Evolutionary conservation across 2,113 vertebrate genomes (phyloP), one percentile per base, ranked within the genome.

Genomic region (Oenanthe oenanthe): DNA sequence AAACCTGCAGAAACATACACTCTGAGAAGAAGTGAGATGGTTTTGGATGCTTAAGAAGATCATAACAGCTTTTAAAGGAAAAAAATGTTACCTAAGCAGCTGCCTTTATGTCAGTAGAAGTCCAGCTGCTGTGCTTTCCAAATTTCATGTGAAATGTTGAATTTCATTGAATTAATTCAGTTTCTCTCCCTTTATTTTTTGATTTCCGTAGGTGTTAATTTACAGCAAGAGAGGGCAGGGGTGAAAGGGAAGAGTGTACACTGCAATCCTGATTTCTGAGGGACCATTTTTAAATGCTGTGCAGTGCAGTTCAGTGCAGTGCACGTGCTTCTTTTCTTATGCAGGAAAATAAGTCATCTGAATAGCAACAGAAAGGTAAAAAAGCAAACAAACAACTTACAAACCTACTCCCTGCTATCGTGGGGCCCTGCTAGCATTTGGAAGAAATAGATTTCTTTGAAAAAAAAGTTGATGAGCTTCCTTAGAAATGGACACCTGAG

Each of bases 231-330:
- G 12, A 28, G 17, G 26, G 4, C 8, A 67, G 48, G 5, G 22
- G 13, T 75, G 20, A 74, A 86, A 70, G 7, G 13, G 13, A n/a
- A 73, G 32, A 57, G 1, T 0, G 0, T 62, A 13, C 5, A 34
- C 15, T 62, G 21, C 12, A 75, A 7, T 61, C 12, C 1, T 53
- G 2, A 53, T 4, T 66, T 87, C 61, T 60, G 36, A 71, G 25
- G 34, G 48, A 88, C 63, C 1, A 47, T 43, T 76, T 68, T 62
- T 11, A 68, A 83, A 60, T 42, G 5, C 29, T 72, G 31, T 77
- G 14, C 18, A 57, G 5, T 43, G 45, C 15, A 57, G 38, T 53
- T 77, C 4, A 4, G 17, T 36, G 13, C 18, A 54, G 57, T 34
- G 16, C 20, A 45, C 0, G 0, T 48, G 15, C 2, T 67, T 73